These are phyloP conservation scores for Gallinago undulata DNA, from an alignment of 2,113 vertebrate species.

Conservation along the genomic window DNA sequence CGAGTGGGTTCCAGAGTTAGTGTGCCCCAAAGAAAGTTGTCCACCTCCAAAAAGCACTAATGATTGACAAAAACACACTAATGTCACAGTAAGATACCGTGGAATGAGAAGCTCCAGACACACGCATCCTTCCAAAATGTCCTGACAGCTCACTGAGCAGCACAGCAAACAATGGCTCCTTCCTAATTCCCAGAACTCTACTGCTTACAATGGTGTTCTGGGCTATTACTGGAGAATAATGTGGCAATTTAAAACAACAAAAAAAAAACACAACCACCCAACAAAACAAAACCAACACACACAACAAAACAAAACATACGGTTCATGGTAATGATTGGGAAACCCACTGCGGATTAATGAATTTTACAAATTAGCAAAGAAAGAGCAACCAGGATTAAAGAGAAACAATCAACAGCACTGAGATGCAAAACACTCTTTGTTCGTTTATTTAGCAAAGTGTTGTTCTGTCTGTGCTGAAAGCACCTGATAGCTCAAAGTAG, in stretches of 20 bases:
- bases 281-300: background rate
- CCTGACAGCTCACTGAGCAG: constrained; percentile 33
- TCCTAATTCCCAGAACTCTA: constrained; percentile 13
- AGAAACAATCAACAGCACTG: background rate
- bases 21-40: background rate
- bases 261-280: background rate
- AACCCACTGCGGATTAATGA: constrained; percentile 40
- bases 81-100: background rate
- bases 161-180: background rate
- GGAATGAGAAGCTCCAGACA: background rate
- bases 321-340: background rate
- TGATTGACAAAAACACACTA: background rate
- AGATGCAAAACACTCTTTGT: constrained; percentile 29
- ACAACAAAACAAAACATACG: constrained; percentile 3
- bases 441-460: constrained; percentile 37
- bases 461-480: background rate
- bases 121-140: background rate
- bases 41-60: background rate
- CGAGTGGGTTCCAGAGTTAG: background rate
- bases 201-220: background rate
- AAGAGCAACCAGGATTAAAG: constrained; percentile 36
- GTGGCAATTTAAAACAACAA: background rate
- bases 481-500: constrained; percentile 32
- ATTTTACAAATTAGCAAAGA: constrained; percentile 49
- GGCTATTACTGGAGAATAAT: constrained; percentile 8